These are phyloP conservation scores for Ganaspis sp. DNA, from an alignment of 1,140 invertebrate genomes.

Conservation along the genomic window DNA sequence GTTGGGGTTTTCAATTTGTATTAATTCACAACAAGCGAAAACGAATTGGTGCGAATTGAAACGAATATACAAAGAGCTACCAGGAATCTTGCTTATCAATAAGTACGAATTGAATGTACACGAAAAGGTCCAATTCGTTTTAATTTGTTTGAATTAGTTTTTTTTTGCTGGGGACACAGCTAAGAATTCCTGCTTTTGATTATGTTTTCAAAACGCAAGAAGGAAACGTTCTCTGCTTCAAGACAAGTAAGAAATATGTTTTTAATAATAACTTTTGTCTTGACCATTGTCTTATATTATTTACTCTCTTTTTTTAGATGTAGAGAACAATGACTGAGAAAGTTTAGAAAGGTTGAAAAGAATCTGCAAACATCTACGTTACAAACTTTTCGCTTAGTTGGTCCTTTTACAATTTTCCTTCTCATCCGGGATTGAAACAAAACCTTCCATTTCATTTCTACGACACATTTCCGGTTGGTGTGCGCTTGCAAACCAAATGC, in stretches of 20 bases:
- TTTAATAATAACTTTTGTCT: conserved; percentile 26
- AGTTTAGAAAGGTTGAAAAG: conserved; percentile 22
- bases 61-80: no score
- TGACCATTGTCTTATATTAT: not conserved
- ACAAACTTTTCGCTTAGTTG: conserved; percentile 11
- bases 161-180: no score
- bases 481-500: conserved; percentile 16
- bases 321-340: not conserved
- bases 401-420: conserved; percentile 9
- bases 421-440: conserved; percentile 9
- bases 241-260: conserved; percentile 27
- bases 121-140: no score
- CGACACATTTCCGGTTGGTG: conserved; percentile 20
- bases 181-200: no score
- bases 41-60: no score
- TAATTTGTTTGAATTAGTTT: no score
- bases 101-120: no score
- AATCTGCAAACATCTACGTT: conserved; percentile 4
- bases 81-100: no score
- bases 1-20: no score
- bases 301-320: not conserved
- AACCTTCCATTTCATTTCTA: conserved; percentile 27
- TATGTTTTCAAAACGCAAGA: no score
- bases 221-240: no score
- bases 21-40: no score